Conservation (phyloP, 2,113 vertebrate species). For the Piliocolobus tephrosceles region DNA sequence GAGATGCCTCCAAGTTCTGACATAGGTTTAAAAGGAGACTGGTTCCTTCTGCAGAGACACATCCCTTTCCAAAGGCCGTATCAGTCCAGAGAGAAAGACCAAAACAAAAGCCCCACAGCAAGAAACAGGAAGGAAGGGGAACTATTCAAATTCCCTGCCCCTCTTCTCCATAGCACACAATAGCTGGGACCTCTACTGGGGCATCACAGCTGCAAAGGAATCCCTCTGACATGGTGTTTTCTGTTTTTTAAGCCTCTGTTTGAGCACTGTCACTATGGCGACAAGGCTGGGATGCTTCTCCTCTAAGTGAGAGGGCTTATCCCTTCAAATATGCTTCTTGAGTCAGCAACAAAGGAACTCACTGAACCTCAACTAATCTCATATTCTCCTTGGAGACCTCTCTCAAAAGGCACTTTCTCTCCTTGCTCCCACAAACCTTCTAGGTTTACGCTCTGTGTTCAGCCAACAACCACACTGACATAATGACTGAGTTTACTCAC, state of each 20-base stretch:
- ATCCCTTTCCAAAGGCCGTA: constrained; percentile 30
- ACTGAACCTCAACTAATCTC: constrained; percentile 87
- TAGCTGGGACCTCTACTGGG: constrained; percentile 1
- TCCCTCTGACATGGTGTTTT: constrained; percentile 70
- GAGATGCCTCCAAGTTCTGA: neutral
- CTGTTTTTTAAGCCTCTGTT: constrained; percentile 75
- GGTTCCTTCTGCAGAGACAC: neutral
- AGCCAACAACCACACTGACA: neutral
- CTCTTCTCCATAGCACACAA: constrained; percentile 27
- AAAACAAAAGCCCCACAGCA: constrained; percentile 49
- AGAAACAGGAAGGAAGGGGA: constrained; percentile 56
- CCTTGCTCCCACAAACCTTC: constrained; percentile 62
- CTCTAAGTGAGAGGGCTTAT: constrained; percentile 79
- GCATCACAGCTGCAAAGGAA: constrained; percentile 61
- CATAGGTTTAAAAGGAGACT: constrained; percentile 42
- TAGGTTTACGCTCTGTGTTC: constrained; percentile 22
- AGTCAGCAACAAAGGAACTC: constrained; percentile 83
- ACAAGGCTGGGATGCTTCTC: constrained; percentile 81
- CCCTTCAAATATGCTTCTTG: constrained; percentile 82
- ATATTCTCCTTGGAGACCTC: constrained; percentile 74
- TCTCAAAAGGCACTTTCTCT: constrained; percentile 66
- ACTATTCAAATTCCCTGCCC: constrained; percentile 28
- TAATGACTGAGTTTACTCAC: neutral
- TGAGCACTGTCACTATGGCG: constrained; percentile 82
- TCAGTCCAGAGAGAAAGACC: constrained; percentile 9